Evolutionary conservation across 1,140 invertebrate species (phyloP).

Genomic region (Megalopta genalis): DNA sequence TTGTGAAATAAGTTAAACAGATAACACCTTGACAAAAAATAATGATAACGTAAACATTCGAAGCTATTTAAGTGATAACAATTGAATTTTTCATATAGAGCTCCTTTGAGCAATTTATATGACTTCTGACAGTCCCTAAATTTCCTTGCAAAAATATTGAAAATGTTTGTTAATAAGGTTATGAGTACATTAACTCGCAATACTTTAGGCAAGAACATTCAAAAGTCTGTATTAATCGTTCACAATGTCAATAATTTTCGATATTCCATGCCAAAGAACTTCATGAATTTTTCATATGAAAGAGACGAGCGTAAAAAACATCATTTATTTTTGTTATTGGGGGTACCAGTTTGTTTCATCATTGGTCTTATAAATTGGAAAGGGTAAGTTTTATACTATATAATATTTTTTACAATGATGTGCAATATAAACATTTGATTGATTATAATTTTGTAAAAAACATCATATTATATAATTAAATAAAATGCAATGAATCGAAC

Average conservation of each 20-base stretch:
- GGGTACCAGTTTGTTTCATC: not conserved
- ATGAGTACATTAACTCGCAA: not conserved
- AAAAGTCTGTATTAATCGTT: not conserved
- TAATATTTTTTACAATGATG: not conserved
- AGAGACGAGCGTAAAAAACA: not conserved
- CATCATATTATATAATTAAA: too few species aligned
- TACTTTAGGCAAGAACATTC: not conserved
- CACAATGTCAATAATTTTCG: not conserved
- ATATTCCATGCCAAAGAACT: not conserved
- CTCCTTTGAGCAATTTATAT: not conserved
- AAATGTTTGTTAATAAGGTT: conserved; percentile 20
- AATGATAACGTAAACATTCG: not conserved
- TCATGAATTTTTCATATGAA: not conserved
- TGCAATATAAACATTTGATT: not conserved
- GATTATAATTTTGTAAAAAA: too few species aligned
- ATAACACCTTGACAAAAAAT: too few species aligned
- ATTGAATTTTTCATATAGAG: not conserved
- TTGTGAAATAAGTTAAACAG: too few species aligned
- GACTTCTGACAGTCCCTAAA: not conserved
- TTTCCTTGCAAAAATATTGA: not conserved
- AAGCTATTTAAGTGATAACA: not conserved
- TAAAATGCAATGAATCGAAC: not conserved
- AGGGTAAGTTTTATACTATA: not conserved
- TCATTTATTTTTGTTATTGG: not conserved
- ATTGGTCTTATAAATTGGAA: conserved; percentile 12